Conservation (phyloP, 2,888 invertebrate species). For the Tenthredo scrophulariae region DNA sequence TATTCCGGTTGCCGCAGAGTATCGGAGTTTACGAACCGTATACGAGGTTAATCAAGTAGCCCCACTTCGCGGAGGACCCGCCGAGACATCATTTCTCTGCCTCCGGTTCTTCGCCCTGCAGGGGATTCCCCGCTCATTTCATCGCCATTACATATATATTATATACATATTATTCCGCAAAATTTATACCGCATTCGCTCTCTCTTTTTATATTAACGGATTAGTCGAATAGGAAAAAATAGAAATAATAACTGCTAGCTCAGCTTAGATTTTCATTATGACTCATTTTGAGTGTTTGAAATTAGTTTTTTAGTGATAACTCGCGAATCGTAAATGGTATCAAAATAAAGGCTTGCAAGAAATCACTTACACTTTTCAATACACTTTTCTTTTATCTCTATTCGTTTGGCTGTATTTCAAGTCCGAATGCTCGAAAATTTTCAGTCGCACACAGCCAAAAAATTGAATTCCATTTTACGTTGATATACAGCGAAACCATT, state of each 20-base stretch:
- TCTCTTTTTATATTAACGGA: not conserved
- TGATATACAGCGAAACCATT: not conserved
- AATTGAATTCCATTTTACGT: not conserved
- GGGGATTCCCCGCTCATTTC: constrained; percentile 40
- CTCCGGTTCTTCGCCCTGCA: constrained; percentile 18
- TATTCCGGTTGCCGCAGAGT: constrained; percentile 47
- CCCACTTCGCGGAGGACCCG: constrained; percentile 47
- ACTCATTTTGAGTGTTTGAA: not conserved
- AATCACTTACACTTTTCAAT: too few species aligned
- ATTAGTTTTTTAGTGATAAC: not conserved
- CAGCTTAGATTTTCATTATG: not conserved
- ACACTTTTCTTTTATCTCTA: not conserved
- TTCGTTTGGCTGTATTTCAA: not conserved
- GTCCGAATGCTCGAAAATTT: not conserved
- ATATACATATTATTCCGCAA: not conserved
- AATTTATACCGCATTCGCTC: not conserved
- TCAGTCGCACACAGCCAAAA: not conserved
- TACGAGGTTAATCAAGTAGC: constrained; percentile 56
- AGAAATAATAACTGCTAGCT: not conserved
- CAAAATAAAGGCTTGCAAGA: not conserved
- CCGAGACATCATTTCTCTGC: constrained; percentile 42
- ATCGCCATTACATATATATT: constrained; percentile 19
- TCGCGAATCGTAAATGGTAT: not conserved
- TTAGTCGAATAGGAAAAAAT: not conserved
- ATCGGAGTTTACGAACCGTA: constrained; percentile 54